Conservation (phyloP, 2,113 vertebrate genomes). For the Axis porcinus region DNA sequence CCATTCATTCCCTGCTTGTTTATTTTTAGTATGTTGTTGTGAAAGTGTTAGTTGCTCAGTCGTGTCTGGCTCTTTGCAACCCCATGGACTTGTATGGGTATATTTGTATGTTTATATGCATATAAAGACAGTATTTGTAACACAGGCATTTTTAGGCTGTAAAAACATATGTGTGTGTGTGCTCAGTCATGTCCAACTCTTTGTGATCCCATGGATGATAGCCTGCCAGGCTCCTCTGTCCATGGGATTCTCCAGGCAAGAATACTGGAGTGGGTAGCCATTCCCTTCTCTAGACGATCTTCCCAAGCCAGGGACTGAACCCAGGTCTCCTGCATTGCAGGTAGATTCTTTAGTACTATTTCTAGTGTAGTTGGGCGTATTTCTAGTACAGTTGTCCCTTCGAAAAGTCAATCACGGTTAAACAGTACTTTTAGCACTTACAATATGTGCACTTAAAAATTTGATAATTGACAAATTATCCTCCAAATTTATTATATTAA, state of each 20-base stretch:
- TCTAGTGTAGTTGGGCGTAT: neutral
- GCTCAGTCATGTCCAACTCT: neutral
- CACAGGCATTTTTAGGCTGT: neutral
- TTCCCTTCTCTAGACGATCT: neutral
- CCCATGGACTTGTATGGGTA: neutral
- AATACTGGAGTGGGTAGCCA: neutral
- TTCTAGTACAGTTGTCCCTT: neutral
- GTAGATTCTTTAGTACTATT: neutral
- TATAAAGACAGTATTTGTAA: neutral
- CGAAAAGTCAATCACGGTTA: neutral
- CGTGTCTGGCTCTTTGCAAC: neutral
- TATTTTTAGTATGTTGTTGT: neutral
- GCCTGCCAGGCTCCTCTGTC: neutral
- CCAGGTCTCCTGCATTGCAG: neutral
- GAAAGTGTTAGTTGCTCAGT: neutral
- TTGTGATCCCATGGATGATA: neutral
- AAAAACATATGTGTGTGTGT: neutral
- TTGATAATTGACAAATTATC: neutral
- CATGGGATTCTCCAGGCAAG: neutral
- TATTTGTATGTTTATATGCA: neutral
- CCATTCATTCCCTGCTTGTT: neutral
- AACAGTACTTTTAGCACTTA: neutral
- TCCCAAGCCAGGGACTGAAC: neutral
- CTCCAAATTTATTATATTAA: neutral
- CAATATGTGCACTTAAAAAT: neutral